Evolutionary conservation across 2,113 vertebrate species (phyloP).

Genomic region (Axis porcinus): DNA sequence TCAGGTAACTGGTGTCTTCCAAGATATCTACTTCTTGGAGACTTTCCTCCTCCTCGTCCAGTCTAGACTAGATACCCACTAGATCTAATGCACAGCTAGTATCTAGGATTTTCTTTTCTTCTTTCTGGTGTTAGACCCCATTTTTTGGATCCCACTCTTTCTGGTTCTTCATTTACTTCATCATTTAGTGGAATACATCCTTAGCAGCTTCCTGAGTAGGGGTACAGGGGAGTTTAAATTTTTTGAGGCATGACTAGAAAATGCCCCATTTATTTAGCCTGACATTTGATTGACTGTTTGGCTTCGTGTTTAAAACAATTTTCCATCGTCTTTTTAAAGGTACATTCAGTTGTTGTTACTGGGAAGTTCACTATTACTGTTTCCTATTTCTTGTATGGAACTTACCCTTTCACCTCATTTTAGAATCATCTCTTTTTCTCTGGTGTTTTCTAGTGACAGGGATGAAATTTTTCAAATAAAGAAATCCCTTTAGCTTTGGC

Average conservation of each 20-base stretch:
- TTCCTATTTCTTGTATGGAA: background rate
- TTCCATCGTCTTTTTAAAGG: background rate
- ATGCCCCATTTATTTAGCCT: background rate
- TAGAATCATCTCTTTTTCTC: background rate
- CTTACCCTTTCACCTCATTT: background rate
- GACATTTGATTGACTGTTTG: background rate
- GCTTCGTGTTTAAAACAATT: background rate
- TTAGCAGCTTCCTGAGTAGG: background rate
- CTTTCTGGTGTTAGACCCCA: background rate
- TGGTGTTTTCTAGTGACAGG: background rate
- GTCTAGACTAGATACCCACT: background rate
- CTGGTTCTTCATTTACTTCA: background rate
- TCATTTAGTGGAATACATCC: background rate
- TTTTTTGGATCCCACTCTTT: background rate
- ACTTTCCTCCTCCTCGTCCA: background rate
- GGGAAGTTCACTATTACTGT: background rate
- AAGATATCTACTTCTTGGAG: background rate
- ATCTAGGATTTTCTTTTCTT: background rate
- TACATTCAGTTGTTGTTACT: background rate
- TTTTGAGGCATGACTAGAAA: background rate
- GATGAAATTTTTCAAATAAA: background rate
- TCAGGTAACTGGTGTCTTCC: background rate
- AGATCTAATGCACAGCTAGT: background rate
- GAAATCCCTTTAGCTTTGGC: background rate
- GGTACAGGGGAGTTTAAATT: background rate